Evolutionary conservation across 2,797 vertebrate species (phyloP), one percentile per base, ranked within the genome.

Genomic region (Hydrolagus colliei): DNA sequence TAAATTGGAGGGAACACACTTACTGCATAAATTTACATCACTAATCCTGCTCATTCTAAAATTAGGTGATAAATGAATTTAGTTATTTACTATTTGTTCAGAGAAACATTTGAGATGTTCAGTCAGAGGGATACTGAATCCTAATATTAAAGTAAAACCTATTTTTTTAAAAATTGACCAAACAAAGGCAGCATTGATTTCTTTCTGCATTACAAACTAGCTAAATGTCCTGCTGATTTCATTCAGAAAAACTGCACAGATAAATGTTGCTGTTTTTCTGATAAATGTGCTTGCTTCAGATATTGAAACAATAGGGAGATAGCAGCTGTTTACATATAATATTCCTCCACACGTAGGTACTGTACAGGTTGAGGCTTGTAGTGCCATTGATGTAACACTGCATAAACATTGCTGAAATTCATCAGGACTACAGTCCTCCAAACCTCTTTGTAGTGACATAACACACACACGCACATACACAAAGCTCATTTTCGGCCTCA

Each of bases 131-230:
- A 18, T 14, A 9, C 22, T 35, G 63, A 22, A 79, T n/a, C 9
- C 27, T 65, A 79, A 12, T 13, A 27, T 61, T 22, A 79, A 20
- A 63, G 20, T 13, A 74, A 73, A 20, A 71, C 10, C 5, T n/a
- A n/a, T 75, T 32, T 75, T 75, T 35, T 35, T n/a, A 22, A 22
- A 79, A 59, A 27, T 7, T n/a, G 16, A 63, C 62, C 67, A 7
- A 63, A 67, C 78, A 82, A 67, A 80, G 62, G 62, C 22, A 63
- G 78, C 14, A 80, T 65, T 32, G 78, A 67, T 82, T 18, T 82
- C 14, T 65, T 82, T 82, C 63, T 9, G 67, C 35, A 16, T 63
- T 22, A 67, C 41, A 61, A 77, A 61, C 2, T 63, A 14, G 14
- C 13, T 35, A 16, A 67, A 32, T 82, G 62, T 67, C 62, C 27